Percentiles rank a stretch among this genome's conserved stretches.
phyloP scores from a whole-genome alignment of 1,140 invertebrate genomes.

The Drosophila nannoptera region DNA sequence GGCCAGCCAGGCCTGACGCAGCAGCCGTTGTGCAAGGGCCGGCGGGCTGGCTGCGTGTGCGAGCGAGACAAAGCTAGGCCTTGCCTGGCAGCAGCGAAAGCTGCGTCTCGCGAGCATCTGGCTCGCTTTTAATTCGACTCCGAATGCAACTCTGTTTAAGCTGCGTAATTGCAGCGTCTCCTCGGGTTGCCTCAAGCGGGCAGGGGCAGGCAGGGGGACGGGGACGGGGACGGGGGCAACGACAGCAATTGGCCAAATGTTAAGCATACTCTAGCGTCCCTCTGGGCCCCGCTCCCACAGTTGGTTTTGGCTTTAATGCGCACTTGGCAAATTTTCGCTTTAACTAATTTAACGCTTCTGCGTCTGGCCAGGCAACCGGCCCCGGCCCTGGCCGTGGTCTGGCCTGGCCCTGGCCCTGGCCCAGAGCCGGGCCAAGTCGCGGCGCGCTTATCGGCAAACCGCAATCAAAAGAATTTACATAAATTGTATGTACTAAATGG shows the following conservation, averaged over 20 bases:
- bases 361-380: slow-evolving; percentile 37
- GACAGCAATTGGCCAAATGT: neutral
- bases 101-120: slow-evolving; percentile 11
- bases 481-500: slow-evolving; percentile 57
- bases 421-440: neutral
- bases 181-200: neutral
- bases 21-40: neutral
- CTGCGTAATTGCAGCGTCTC: slow-evolving; percentile 8
- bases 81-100: slow-evolving; percentile 34
- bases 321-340: slow-evolving; percentile 42
- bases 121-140: slow-evolving; percentile 10
- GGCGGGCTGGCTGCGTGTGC: neutral
- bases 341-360: slow-evolving; percentile 54
- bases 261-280: slow-evolving; percentile 7
- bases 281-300: slow-evolving; percentile 22
- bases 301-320: slow-evolving; percentile 12
- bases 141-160: slow-evolving; percentile 15
- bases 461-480: slow-evolving; percentile 66
- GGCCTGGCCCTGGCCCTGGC: slow-evolving; percentile 12
- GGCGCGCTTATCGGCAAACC: slow-evolving; percentile 49
- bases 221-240: neutral
- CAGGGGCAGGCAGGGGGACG: neutral
- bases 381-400: slow-evolving; percentile 6
- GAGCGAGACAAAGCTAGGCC: neutral
- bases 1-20: slow-evolving; percentile 4